Evolutionary conservation across 2,888 invertebrate species (phyloP).

Genomic region (Eueremaeus valkanovi): DNA sequence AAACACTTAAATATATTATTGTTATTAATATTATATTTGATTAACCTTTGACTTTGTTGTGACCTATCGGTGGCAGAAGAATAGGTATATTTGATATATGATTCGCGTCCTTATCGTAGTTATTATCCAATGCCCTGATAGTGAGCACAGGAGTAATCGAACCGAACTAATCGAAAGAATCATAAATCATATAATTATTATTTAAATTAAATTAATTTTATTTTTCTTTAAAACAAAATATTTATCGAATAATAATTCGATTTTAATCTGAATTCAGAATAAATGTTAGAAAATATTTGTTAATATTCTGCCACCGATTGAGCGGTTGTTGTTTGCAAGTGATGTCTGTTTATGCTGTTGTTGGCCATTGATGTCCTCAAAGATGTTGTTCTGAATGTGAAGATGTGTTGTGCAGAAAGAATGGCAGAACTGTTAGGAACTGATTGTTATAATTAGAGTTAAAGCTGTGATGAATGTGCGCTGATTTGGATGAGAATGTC

Average conservation of each 20-base stretch:
- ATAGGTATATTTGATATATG: neutral
- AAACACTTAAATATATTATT: neutral
- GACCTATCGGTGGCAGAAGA: neutral
- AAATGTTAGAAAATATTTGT: neutral
- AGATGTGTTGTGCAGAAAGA: neutral
- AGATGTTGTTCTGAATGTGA: neutral
- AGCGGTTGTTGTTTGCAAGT: neutral
- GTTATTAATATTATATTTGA: neutral
- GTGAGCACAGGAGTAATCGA: neutral
- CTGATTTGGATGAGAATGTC: neutral
- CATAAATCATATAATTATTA: constrained; percentile 3
- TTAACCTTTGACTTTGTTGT: constrained; percentile 10
- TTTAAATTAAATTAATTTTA: too few species aligned
- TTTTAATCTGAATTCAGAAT: too few species aligned
- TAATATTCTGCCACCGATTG: neutral
- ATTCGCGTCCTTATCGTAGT: neutral
- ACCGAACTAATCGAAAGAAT: neutral
- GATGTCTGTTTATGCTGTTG: neutral
- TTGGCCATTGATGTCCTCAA: neutral
- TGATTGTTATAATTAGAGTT: neutral
- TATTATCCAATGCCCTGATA: too few species aligned
- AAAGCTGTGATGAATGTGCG: neutral
- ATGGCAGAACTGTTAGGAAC: neutral
- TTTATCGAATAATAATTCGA: too few species aligned
- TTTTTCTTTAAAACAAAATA: too few species aligned